Percentiles rank a stretch among this genome's conserved stretches.
Evolutionary conservation across 2,797 vertebrate species (phyloP).

Genomic region (Oophaga sylvatica): DNA sequence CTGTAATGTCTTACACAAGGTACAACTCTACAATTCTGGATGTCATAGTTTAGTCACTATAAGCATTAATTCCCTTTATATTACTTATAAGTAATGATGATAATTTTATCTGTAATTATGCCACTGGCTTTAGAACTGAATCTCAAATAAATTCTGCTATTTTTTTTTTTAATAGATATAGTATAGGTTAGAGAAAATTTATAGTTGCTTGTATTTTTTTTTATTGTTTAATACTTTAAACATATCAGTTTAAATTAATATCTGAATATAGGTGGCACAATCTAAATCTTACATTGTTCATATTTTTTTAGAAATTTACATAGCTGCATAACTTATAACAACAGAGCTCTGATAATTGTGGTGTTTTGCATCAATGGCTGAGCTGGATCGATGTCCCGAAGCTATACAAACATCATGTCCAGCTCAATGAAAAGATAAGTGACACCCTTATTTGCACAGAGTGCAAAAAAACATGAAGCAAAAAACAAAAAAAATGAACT

Average conservation of each 20-base stretch:
- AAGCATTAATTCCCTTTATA: not conserved
- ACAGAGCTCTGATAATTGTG: no score
- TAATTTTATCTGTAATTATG: not conserved
- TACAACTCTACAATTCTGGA: constrained; percentile 9
- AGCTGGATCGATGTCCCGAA: no score
- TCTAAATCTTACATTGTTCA: not conserved
- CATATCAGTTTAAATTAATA: not conserved
- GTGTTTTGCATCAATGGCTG: no score
- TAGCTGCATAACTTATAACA: no score
- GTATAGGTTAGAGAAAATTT: not conserved
- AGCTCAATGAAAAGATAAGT: no score
- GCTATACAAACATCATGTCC: no score
- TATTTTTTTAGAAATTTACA: no score
- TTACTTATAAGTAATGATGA: not conserved
- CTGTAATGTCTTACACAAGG: not conserved
- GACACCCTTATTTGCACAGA: no score
- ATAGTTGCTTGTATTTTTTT: not conserved
- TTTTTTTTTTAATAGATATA: not conserved
- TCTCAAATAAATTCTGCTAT: not conserved
- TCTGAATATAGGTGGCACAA: no score
- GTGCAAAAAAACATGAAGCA: no score
- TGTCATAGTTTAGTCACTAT: not conserved
- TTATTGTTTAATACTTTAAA: not conserved
- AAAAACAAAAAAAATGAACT: no score
- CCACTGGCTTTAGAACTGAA: not conserved